Evolutionary conservation across 2,113 vertebrate species (phyloP).

Genomic region (Toxostoma redivivum): DNA sequence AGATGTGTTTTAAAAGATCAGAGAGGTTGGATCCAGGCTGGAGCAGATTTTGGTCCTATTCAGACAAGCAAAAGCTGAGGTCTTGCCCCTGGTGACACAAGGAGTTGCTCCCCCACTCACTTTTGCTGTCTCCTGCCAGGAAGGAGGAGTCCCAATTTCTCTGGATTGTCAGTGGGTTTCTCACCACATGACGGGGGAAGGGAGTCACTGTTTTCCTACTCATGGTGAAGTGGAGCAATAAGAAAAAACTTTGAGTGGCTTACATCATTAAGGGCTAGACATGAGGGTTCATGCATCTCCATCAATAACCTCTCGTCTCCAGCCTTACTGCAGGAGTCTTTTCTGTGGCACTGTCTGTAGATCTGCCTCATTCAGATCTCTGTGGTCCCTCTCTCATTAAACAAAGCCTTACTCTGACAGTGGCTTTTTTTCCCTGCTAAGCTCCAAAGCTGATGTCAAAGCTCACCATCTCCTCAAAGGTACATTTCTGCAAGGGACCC

Average conservation of each 20-base stretch:
- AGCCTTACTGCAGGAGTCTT: neutral
- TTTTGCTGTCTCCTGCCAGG: neutral
- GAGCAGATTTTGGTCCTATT: neutral
- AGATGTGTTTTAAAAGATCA: neutral
- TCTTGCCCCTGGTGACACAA: rapidly evolving
- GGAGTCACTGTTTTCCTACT: neutral
- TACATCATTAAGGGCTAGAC: neutral
- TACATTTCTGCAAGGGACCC: neutral
- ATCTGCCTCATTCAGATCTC: neutral
- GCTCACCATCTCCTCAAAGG: neutral
- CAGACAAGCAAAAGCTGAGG: neutral
- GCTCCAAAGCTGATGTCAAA: neutral
- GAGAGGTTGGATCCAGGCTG: neutral
- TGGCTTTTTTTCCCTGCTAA: neutral
- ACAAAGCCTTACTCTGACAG: neutral
- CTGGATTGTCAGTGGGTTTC: rapidly evolving
- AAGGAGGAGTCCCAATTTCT: neutral
- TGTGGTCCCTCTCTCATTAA: neutral
- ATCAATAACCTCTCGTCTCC: neutral
- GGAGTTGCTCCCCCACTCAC: neutral
- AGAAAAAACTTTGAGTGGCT: neutral
- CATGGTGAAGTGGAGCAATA: neutral
- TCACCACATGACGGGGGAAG: neutral
- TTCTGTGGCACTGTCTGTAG: rapidly evolving
- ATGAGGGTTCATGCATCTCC: neutral